Evolutionary conservation across 2,888 invertebrate species (phyloP).

Genomic region (Noctua janthina): DNA sequence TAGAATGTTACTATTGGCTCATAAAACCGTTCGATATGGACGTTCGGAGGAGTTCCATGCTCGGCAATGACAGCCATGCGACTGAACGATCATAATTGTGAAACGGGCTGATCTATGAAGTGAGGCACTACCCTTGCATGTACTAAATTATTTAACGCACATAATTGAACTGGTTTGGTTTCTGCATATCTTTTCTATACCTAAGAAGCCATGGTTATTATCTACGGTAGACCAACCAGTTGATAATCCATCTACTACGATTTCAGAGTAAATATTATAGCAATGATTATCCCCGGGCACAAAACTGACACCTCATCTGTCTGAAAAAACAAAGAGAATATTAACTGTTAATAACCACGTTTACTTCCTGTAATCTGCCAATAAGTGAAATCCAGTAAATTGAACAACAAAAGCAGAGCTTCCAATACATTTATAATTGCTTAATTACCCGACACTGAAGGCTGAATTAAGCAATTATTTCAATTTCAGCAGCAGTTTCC

Average conservation of each 20-base stretch:
- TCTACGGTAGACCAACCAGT: background rate
- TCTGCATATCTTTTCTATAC: background rate
- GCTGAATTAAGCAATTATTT: conserved; percentile 31
- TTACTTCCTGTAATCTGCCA: background rate
- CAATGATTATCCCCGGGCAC: background rate
- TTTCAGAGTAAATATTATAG: background rate
- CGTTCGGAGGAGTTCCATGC: background rate
- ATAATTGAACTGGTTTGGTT: background rate
- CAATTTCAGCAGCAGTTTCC: background rate
- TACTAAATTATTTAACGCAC: background rate
- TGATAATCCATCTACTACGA: background rate
- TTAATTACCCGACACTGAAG: conserved; percentile 14
- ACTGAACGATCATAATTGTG: background rate
- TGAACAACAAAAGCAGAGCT: conserved; percentile 21
- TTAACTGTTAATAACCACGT: background rate
- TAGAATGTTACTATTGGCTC: background rate
- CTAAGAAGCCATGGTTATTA: background rate
- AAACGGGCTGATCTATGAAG: background rate
- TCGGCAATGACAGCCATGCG: background rate
- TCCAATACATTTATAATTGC: conserved; percentile 21
- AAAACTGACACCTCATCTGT: background rate
- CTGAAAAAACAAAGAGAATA: background rate
- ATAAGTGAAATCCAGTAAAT: conserved; percentile 23
- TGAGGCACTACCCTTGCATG: background rate
- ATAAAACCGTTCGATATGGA: background rate